A percentile compares a stretch with the other conserved stretches of the same genome.
phyloP scores from a whole-genome alignment of 2,113 vertebrate species.

The Perca schrenkii region DNA sequence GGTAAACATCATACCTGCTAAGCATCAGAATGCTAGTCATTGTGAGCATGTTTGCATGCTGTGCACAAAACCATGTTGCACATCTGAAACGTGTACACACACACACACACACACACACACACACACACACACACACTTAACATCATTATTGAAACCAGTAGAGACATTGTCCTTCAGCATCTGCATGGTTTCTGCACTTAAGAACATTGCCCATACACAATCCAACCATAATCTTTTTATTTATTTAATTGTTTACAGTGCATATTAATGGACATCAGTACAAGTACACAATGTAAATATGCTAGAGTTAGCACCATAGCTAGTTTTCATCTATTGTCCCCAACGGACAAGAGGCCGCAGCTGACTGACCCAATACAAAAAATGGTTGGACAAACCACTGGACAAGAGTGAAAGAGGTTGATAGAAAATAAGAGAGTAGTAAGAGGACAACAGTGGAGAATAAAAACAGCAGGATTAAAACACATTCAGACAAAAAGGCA shows the following conservation, averaged over 20 bases:
- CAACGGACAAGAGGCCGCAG: not conserved
- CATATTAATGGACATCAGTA: too few relatives aligned
- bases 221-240: slow-evolving; percentile 20
- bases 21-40: not conserved
- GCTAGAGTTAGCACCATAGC: too few relatives aligned
- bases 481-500: slow-evolving; percentile 8
- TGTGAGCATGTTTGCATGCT: not conserved
- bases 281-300: too few relatives aligned
- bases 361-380: slow-evolving; percentile 24
- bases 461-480: slow-evolving; percentile 23
- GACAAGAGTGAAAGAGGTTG: not conserved
- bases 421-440: not conserved
- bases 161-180: not conserved
- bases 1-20: not conserved
- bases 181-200: not conserved
- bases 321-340: too few relatives aligned
- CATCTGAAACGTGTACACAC: not conserved
- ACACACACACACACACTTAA: not conserved
- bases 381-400: not conserved
- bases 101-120: not conserved
- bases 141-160: not conserved
- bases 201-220: too few relatives aligned
- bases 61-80: not conserved
- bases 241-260: not conserved
- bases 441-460: slow-evolving; percentile 4